Evolutionary conservation across 1,140 invertebrate species (phyloP).

Genomic region (Drosophila sechellia): DNA sequence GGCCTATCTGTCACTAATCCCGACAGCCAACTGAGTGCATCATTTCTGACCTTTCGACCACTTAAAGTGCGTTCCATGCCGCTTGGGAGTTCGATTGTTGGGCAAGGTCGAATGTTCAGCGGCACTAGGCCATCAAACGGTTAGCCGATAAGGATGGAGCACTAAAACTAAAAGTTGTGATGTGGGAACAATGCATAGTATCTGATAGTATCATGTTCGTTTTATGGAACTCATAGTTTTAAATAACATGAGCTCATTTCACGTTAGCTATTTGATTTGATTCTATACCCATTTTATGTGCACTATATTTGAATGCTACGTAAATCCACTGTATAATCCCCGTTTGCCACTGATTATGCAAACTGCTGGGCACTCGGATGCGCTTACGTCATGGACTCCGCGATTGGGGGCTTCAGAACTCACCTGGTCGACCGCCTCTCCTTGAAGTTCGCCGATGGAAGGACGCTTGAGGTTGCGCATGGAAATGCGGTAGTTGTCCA

Average conservation of each 20-base stretch:
- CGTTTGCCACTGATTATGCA: slow-evolving; percentile 19
- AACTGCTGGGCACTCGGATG: slow-evolving; percentile 1
- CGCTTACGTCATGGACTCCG: background rate
- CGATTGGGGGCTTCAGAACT: slow-evolving; percentile 23
- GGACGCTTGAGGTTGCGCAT: slow-evolving; percentile 89
- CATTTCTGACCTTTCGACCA: slow-evolving; percentile 3
- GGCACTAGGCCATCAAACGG: slow-evolving; percentile 7
- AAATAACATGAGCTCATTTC: too few relatives aligned
- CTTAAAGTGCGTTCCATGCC: slow-evolving; percentile 39
- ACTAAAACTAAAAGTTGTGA: too few relatives aligned
- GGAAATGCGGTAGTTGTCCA: slow-evolving; percentile 96
- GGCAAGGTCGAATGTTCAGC: slow-evolving; percentile 11
- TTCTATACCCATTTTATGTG: too few relatives aligned
- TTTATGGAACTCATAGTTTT: too few relatives aligned
- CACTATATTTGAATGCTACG: too few relatives aligned
- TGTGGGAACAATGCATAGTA: too few relatives aligned
- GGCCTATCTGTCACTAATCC: slow-evolving; percentile 37
- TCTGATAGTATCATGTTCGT: too few relatives aligned
- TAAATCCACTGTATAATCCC: too few relatives aligned
- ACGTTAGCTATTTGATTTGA: too few relatives aligned
- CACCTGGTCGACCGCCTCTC: slow-evolving; percentile 85
- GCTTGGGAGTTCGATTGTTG: slow-evolving; percentile 10
- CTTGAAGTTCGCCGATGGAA: slow-evolving; percentile 90
- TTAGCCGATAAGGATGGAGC: background rate
- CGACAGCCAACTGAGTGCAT: slow-evolving; percentile 23